These are phyloP conservation scores for Lutjanus erythropterus DNA, from an alignment of 2,113 vertebrate species.

Conservation along the genomic window DNA sequence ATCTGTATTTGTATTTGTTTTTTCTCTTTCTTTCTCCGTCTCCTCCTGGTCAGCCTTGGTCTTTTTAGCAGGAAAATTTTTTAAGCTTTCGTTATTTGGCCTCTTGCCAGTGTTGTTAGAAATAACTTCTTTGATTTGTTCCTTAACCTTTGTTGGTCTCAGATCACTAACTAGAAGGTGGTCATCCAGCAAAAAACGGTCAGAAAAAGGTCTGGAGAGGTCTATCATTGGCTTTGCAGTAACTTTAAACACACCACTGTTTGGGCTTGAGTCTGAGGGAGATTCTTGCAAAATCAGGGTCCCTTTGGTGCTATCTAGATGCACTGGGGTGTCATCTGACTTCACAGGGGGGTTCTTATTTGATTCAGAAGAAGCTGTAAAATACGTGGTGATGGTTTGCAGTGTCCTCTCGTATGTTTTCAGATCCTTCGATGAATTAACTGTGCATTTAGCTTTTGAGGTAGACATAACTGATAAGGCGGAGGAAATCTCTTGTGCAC, in stretches of 20 bases:
- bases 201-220: slow-evolving; percentile 77
- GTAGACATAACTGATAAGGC: slow-evolving; percentile 66
- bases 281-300: slow-evolving; percentile 86
- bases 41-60: slow-evolving; percentile 84
- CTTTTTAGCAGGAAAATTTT: slow-evolving; percentile 86
- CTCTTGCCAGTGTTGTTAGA: slow-evolving; percentile 82
- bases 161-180: slow-evolving; percentile 44
- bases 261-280: slow-evolving; percentile 82
- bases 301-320: slow-evolving; percentile 79
- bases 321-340: slow-evolving; percentile 72
- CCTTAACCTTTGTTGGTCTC: slow-evolving; percentile 77
- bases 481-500: slow-evolving; percentile 62
- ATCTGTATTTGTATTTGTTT: slow-evolving; percentile 81
- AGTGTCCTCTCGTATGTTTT: slow-evolving; percentile 83
- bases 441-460: slow-evolving; percentile 73
- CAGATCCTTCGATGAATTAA: slow-evolving; percentile 84
- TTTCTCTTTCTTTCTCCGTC: slow-evolving; percentile 80
- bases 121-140: slow-evolving; percentile 85
- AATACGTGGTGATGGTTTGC: slow-evolving; percentile 81
- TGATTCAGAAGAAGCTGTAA: slow-evolving; percentile 74
- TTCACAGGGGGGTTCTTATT: slow-evolving; percentile 85
- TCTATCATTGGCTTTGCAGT: slow-evolving; percentile 89
- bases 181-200: slow-evolving; percentile 58
- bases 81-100: slow-evolving; percentile 79
- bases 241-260: slow-evolving; percentile 78